Evolutionary conservation across 2,888 invertebrate genomes (phyloP), one percentile per base, ranked within the genome.

Genomic region (Lasius fuliginosus): DNA sequence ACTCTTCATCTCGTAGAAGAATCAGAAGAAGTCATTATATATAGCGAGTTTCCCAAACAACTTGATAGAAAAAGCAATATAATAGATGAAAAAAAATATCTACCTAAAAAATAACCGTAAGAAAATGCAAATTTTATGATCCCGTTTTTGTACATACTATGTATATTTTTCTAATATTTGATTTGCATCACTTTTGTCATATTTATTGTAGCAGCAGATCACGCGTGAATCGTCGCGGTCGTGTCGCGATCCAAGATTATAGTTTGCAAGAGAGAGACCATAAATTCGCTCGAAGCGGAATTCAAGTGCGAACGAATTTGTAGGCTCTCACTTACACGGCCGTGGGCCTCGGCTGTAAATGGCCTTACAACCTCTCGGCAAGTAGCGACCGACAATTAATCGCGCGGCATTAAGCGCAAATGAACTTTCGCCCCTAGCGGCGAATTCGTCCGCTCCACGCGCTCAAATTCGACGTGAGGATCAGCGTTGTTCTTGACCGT

Each of bases 261-360:
- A 69, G 64, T 82, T 60, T 69, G 64, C 85, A 84, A 53, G 85
- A 88, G 85, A 88, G 82, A 86, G 74, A 49, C 88, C 82, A 90
- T 90, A 90, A 90, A 90, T 90, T 82, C 74, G 65, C 18, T 33
- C 27, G n/a, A 49, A 81, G 46, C 79, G 93, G 93, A 94, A 94
- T 94, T 94, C 93, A 92, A 94, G 94, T 94, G 94, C 93, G 92
- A 94, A 94, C 93, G 93, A 94, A 94, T 94, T 94, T 94, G 94
- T 94, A 94, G 92, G 92, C 92, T 87, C 91, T 88, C 93, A 93
- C 90, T 93, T 93, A 94, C 94, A 94, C 92, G 94, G 90, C 88
- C 92, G 92, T 89, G 91, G 90, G 90, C 92, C 89, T 89, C 90
- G 85, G 88, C 94, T 94, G 92, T 94, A 94, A 94, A 94, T 94